Conservation (phyloP, 2,113 vertebrate species). For the Nothoprocta pentlandii region DNA sequence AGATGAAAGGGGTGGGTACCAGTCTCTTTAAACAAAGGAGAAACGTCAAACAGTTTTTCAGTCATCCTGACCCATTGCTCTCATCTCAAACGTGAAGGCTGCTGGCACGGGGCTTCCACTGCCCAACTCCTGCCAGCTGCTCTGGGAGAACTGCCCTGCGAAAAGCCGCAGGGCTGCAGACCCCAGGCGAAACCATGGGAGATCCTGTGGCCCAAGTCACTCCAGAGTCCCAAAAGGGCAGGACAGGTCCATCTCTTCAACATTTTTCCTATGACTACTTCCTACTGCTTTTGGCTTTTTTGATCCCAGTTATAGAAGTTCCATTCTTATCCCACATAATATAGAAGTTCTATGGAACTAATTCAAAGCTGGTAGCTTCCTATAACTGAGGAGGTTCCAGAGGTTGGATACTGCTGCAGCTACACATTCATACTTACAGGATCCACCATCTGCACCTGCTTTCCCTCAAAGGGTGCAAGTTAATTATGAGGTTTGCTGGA, state of each 20-base stretch:
- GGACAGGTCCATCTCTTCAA: background rate
- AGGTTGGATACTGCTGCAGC: background rate
- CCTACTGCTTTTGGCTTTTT: background rate
- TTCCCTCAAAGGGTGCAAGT: background rate
- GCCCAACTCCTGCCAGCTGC: background rate
- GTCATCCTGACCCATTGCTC: background rate
- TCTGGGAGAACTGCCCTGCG: background rate
- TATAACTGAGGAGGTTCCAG: background rate
- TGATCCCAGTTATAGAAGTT: background rate
- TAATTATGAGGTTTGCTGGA: background rate
- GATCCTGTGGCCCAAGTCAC: background rate
- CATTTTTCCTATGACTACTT: background rate
- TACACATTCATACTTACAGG: background rate
- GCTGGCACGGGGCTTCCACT: background rate
- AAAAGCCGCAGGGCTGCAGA: background rate
- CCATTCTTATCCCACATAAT: background rate
- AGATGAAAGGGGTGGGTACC: background rate
- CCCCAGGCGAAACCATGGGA: background rate
- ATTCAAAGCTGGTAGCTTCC: background rate
- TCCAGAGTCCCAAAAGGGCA: background rate
- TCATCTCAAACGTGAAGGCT: too few species aligned
- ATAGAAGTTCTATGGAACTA: background rate
- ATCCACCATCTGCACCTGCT: background rate
- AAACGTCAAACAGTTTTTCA: background rate
- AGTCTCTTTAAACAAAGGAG: background rate